A percentile compares a stretch with the other conserved stretches of the same genome.
Evolutionary conservation across 2,113 vertebrate genomes (phyloP).

Genomic region (Sinocyclocheilus grahami): DNA sequence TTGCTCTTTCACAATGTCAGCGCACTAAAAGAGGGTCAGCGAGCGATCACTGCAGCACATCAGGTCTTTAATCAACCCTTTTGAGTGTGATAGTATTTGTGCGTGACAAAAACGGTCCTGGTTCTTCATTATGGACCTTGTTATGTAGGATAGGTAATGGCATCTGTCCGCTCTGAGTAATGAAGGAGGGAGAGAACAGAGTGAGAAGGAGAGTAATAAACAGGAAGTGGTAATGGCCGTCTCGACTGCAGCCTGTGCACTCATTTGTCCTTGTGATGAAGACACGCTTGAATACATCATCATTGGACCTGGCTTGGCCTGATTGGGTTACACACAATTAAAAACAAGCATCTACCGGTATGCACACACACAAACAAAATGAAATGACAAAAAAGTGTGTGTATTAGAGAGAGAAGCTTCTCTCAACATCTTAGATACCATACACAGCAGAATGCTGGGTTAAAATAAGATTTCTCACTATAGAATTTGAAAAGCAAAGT

Average conservation of each 20-base stretch:
- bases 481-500: not conserved
- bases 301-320: not conserved
- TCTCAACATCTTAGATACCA: not conserved
- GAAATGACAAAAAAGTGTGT: too few relatives aligned
- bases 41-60: slow-evolving; percentile 28
- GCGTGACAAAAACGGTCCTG: slow-evolving; percentile 11
- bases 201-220: slow-evolving; percentile 18
- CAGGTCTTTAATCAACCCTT: slow-evolving; percentile 44
- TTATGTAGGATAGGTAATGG: slow-evolving; percentile 37
- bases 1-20: slow-evolving; percentile 32
- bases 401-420: not conserved
- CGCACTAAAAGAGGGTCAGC: not conserved
- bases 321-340: slow-evolving; percentile 20
- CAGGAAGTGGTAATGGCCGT: not conserved
- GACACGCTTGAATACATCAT: slow-evolving; percentile 36
- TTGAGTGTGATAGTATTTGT: slow-evolving; percentile 32
- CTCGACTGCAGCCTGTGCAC: not conserved
- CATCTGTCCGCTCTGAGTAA: slow-evolving; percentile 30
- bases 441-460: not conserved
- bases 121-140: slow-evolving; percentile 36
- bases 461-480: slow-evolving; percentile 5
- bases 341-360: not conserved
- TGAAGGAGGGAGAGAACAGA: not conserved
- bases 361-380: not conserved
- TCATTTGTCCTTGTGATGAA: slow-evolving; percentile 44